Percentiles rank a stretch among this genome's conserved stretches.
These are phyloP conservation scores for Lathronympha strigana DNA, from an alignment of 2,888 invertebrate genomes.

Conservation along the genomic window DNA sequence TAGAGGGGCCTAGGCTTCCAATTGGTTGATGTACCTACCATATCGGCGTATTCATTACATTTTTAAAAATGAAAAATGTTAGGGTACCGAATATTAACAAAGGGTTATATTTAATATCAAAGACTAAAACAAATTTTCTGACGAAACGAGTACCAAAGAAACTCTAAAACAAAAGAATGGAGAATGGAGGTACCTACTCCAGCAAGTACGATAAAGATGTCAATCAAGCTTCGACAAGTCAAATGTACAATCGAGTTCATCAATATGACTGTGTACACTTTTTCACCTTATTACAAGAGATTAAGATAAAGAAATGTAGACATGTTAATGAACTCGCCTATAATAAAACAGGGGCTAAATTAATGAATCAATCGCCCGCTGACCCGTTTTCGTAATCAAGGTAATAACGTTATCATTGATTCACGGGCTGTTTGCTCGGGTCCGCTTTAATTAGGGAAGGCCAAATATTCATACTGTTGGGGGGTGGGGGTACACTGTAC, in stretches of 20 bases:
- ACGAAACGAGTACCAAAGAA: neutral
- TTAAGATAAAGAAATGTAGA: too few species aligned
- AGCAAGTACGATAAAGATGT: neutral
- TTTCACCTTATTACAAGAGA: too few species aligned
- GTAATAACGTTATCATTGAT: constrained; percentile 30
- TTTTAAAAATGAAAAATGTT: too few species aligned
- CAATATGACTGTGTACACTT: too few species aligned
- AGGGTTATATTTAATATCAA: too few species aligned
- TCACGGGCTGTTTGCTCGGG: constrained; percentile 18
- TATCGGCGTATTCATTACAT: too few species aligned
- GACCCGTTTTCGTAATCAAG: constrained; percentile 27
- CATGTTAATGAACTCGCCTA: too few species aligned
- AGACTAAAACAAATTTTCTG: neutral
- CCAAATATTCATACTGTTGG: constrained; percentile 9
- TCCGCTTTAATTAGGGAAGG: constrained; percentile 7
- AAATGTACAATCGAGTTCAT: too few species aligned
- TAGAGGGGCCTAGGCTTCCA: too few species aligned
- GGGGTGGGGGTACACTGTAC: neutral
- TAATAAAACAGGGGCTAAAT: constrained; percentile 17
- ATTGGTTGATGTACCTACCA: too few species aligned
- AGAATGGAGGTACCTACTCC: neutral
- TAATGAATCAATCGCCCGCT: constrained; percentile 17
- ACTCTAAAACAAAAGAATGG: neutral
- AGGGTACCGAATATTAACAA: too few species aligned
- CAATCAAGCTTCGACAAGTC: neutral